These are phyloP conservation scores for Oxystoma pomonae DNA, from an alignment of 2,888 invertebrate species.

Conservation along the genomic window DNA sequence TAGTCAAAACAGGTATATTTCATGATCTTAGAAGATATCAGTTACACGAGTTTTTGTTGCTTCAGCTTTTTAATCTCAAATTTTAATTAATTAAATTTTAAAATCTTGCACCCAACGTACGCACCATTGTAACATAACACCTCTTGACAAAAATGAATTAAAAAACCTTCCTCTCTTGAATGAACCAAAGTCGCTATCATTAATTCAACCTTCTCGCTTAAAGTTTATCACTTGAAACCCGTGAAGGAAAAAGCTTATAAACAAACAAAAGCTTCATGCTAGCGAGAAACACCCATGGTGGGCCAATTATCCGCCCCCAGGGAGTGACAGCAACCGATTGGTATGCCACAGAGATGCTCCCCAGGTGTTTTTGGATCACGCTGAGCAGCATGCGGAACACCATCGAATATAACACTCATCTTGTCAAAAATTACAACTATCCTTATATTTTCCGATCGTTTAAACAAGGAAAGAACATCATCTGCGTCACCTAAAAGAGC, in stretches of 20 bases:
- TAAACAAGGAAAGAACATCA: neutral
- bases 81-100: neutral
- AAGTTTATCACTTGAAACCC: neutral
- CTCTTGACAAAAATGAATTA: neutral
- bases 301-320: conserved; percentile 52
- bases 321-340: conserved; percentile 47
- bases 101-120: neutral
- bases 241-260: conserved; percentile 33
- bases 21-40: too few relatives aligned
- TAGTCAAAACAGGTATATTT: too few relatives aligned
- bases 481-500: neutral
- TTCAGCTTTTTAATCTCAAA: conserved; percentile 1
- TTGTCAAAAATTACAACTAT: neutral
- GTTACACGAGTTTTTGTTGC: too few relatives aligned
- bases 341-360: conserved; percentile 36
- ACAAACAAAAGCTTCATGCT: conserved; percentile 41
- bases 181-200: neutral
- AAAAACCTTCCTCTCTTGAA: neutral
- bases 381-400: neutral
- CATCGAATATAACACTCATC: neutral
- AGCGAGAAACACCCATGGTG: conserved; percentile 48
- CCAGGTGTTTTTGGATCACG: conserved; percentile 31
- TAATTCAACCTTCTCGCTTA: neutral
- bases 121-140: neutral
- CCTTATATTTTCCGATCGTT: neutral